Evolutionary conservation across 2,797 vertebrate genomes (phyloP).

Genomic region (Megalops cyprinoides): DNA sequence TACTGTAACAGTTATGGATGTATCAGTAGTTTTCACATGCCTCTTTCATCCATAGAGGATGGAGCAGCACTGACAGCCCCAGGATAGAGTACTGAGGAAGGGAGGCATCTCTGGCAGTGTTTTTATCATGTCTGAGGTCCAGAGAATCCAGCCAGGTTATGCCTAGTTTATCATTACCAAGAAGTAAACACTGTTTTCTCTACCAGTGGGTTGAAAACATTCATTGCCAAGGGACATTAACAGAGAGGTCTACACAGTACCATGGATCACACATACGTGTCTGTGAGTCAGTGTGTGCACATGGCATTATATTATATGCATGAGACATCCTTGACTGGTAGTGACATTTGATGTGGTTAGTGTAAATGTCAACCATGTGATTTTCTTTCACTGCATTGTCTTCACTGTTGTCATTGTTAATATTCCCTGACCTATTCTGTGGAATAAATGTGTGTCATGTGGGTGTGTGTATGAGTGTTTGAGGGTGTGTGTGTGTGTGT

Average conservation of each 20-base stretch:
- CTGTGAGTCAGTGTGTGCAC: too few species aligned
- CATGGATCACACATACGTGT: neutral
- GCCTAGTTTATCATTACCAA: neutral
- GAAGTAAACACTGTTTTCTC: neutral
- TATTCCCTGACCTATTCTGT: neutral
- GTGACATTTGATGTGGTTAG: neutral
- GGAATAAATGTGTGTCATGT: neutral
- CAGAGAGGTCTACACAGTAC: neutral
- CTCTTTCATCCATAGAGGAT: too few species aligned
- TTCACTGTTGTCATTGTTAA: neutral
- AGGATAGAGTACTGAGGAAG: too few species aligned
- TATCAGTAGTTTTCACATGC: too few species aligned
- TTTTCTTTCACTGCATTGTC: neutral
- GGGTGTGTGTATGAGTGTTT: too few species aligned
- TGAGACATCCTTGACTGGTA: neutral
- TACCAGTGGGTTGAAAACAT: neutral
- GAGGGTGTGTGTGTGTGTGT: too few species aligned
- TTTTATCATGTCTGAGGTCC: too few species aligned
- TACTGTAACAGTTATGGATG: too few species aligned
- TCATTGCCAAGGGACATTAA: neutral
- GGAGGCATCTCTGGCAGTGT: too few species aligned
- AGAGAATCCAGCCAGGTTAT: neutral
- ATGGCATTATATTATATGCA: neutral
- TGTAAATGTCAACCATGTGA: neutral
- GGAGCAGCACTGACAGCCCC: too few species aligned